Conservation (phyloP, 2,797 vertebrate species). For the Pseudomugil gertrudae region DNA sequence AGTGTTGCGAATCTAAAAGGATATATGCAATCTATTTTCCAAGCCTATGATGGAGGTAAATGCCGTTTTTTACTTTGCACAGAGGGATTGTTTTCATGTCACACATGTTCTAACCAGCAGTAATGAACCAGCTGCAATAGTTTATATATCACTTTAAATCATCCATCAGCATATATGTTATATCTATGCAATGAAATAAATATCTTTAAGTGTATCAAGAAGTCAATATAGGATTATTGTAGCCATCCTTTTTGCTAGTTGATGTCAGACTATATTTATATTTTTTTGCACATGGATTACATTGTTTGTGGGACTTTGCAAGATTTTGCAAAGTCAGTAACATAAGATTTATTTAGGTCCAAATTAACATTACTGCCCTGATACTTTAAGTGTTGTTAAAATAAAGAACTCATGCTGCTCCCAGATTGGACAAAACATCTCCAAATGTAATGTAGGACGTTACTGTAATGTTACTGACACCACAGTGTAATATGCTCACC, state of each 20-base stretch:
- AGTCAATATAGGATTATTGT: neutral
- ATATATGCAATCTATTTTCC: neutral
- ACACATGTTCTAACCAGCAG: neutral
- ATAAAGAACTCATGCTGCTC: neutral
- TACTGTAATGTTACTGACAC: neutral
- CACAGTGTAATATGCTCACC: constrained; percentile 6
- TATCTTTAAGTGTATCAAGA: no score
- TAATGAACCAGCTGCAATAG: constrained; percentile 6
- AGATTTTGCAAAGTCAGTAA: neutral
- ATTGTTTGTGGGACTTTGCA: neutral
- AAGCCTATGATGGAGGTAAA: neutral
- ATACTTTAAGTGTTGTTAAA: neutral
- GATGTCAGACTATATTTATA: neutral
- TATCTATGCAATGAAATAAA: neutral
- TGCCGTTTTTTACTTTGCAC: neutral
- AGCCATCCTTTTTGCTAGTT: neutral
- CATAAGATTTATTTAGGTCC: neutral
- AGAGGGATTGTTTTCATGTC: no score
- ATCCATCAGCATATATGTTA: neutral
- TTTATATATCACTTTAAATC: neutral
- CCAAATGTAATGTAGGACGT: neutral
- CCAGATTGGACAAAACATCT: neutral
- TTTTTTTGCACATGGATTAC: neutral
- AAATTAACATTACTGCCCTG: neutral
- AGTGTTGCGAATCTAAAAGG: neutral